Conservation (phyloP, 2,113 vertebrate genomes). For the Microcebus jonahi region DNA sequence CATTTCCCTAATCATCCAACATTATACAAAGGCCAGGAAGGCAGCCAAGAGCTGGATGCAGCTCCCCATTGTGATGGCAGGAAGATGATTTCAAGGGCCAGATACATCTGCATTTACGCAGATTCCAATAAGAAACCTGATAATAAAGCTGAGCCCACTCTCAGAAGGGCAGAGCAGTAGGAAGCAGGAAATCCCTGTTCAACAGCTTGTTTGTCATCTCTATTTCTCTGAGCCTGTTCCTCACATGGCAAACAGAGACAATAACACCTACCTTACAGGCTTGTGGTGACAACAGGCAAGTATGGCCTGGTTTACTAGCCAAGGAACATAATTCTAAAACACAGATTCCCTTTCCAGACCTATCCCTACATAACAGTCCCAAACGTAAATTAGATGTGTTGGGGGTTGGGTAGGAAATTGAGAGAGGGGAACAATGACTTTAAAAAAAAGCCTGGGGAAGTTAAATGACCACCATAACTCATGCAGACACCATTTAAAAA, state of each 20-base stretch:
- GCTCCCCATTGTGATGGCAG: conserved; percentile 35
- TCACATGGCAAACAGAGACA: conserved; percentile 10
- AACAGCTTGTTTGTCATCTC: background rate
- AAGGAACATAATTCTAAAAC: conserved; percentile 35
- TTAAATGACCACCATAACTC: conserved; percentile 22
- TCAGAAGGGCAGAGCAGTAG: background rate
- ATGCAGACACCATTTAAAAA: background rate
- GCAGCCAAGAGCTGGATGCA: conserved; percentile 39
- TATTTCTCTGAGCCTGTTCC: background rate
- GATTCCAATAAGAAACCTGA: conserved; percentile 36
- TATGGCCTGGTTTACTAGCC: background rate
- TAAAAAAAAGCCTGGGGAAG: background rate
- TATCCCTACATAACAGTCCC: background rate
- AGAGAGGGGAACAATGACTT: background rate
- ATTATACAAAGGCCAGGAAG: conserved; percentile 62
- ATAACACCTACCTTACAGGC: background rate
- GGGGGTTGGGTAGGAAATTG: background rate
- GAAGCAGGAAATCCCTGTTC: conserved; percentile 5
- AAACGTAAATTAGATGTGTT: background rate
- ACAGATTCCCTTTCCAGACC: conserved; percentile 3
- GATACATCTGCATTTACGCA: conserved; percentile 45
- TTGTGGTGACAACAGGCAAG: background rate
- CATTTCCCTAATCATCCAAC: conserved; percentile 5
- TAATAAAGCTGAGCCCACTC: background rate
- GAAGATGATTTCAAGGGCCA: background rate